Evolutionary conservation across 2,888 invertebrate genomes (phyloP).

Genomic region (Therioaphis trifolii): DNA sequence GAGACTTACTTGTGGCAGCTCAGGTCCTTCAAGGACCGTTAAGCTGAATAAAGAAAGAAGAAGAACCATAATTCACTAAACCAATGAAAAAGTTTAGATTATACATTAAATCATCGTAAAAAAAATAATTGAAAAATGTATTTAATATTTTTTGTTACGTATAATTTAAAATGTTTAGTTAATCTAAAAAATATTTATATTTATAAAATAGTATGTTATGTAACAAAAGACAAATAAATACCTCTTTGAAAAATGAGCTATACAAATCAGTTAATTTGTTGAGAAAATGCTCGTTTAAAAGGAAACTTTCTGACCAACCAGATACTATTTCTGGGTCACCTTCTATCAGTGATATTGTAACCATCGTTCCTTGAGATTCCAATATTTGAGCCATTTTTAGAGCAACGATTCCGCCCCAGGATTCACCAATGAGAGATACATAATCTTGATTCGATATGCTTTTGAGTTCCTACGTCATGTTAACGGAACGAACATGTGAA

Average conservation of each 20-base stretch:
- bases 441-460: neutral
- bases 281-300: neutral
- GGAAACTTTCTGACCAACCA: neutral
- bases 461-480: slow-evolving; percentile 8
- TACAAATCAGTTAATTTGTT: neutral
- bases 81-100: too few relatives aligned
- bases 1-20: too few relatives aligned
- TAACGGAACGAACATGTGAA: neutral
- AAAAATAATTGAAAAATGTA: neutral
- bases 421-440: slow-evolving; percentile 71
- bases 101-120: too few relatives aligned
- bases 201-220: too few relatives aligned
- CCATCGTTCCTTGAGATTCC: slow-evolving; percentile 62
- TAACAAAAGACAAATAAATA: neutral
- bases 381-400: slow-evolving; percentile 73
- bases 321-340: slow-evolving; percentile 55
- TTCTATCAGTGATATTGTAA: slow-evolving; percentile 60
- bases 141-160: too few relatives aligned
- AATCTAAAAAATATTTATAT: too few relatives aligned
- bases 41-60: too few relatives aligned
- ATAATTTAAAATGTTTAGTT: too few relatives aligned
- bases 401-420: slow-evolving; percentile 73
- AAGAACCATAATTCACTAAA: neutral
- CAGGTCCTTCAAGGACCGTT: too few relatives aligned
- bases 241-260: neutral